Evolutionary conservation across 2,113 vertebrate species (phyloP).

Genomic region (Emberiza fucata): DNA sequence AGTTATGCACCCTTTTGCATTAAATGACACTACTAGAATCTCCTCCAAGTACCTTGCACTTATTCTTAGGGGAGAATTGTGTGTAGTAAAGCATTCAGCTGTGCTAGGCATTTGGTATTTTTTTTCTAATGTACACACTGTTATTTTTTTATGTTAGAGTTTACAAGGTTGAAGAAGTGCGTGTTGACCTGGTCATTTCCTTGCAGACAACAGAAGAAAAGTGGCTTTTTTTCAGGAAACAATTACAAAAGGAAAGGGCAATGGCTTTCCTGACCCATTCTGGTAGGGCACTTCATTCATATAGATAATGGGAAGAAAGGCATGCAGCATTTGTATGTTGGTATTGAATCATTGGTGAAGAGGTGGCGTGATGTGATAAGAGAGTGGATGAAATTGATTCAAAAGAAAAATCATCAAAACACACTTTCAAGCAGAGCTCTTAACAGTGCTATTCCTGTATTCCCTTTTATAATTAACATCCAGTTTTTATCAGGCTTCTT

Average conservation of each 20-base stretch:
- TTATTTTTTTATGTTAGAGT: neutral
- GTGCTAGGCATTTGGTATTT: neutral
- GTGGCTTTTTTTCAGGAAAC: neutral
- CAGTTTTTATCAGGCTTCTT: conserved; percentile 38
- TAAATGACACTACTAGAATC: neutral
- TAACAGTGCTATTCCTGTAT: neutral
- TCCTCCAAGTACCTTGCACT: neutral
- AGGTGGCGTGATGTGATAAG: neutral
- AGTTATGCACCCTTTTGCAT: neutral
- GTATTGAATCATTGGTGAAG: neutral
- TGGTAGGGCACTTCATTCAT: neutral
- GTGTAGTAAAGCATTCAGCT: neutral
- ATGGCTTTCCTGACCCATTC: conserved; percentile 24
- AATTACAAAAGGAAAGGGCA: conserved; percentile 28
- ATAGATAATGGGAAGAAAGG: conserved; percentile 23
- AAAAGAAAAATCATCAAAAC: conserved; percentile 33
- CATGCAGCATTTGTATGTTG: neutral
- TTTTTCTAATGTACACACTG: neutral
- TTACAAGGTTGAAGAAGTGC: neutral
- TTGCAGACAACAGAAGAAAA: conserved; percentile 6
- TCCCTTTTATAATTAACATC: conserved; percentile 47
- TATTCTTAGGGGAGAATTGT: neutral
- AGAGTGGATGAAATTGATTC: conserved; percentile 6
- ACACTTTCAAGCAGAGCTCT: neutral
- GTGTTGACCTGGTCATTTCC: neutral